A percentile compares a stretch with the other conserved stretches of the same genome.
phyloP scores from a whole-genome alignment of 2,113 vertebrate species.

The Cyphomyrus discorhynchus region DNA sequence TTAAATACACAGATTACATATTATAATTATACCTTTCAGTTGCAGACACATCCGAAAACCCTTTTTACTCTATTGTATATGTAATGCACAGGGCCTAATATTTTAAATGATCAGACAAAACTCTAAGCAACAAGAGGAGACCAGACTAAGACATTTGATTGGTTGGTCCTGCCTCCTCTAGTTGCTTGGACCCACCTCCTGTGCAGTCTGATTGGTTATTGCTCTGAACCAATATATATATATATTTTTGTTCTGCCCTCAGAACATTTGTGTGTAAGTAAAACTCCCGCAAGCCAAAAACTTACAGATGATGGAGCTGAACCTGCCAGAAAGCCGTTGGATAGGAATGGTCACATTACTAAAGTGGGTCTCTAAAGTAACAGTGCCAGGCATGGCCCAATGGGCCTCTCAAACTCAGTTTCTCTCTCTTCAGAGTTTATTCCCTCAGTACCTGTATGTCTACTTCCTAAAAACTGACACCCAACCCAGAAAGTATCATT shows the following conservation, averaged over 20 bases:
- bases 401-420: neutral
- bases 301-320: neutral
- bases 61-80: neutral
- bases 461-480: neutral
- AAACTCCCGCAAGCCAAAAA: neutral
- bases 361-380: neutral
- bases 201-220: too few relatives aligned
- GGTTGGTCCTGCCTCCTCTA: too few relatives aligned
- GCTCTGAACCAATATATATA: too few relatives aligned
- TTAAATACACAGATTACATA: neutral
- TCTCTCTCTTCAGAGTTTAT: neutral
- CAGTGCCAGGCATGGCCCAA: neutral
- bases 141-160: too few relatives aligned
- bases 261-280: too few relatives aligned
- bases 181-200: too few relatives aligned
- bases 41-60: neutral
- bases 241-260: too few relatives aligned
- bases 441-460: neutral
- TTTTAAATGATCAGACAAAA: neutral
- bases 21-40: neutral
- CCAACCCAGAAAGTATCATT: neutral
- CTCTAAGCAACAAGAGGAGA: too few relatives aligned
- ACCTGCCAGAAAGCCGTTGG: neutral
- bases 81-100: neutral
- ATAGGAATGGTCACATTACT: neutral